phyloP scores from a whole-genome alignment of 2,888 invertebrate species.

The Chrysolina americana region DNA sequence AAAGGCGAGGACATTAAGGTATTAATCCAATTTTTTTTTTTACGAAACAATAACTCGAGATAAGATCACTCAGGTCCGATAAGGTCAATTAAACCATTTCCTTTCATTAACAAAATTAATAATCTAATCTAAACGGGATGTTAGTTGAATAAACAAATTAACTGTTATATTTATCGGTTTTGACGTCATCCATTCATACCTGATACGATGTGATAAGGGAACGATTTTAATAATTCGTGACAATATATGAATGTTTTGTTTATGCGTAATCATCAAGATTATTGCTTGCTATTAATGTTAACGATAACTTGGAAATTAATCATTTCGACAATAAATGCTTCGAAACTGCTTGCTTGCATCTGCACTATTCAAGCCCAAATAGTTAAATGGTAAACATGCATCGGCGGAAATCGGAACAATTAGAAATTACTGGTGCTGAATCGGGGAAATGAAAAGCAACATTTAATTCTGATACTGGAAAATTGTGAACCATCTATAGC shows the following conservation, averaged over 20 bases:
- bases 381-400: not conserved
- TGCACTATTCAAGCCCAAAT: not conserved
- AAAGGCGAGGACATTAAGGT: no score
- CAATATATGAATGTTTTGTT: slow-evolving; percentile 4
- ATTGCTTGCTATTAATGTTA: not conserved
- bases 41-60: not conserved
- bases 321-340: slow-evolving; percentile 8
- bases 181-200: slow-evolving; percentile 12
- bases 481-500: no score
- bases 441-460: no score
- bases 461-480: no score
- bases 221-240: slow-evolving; percentile 9
- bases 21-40: no score
- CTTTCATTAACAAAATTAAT: not conserved
- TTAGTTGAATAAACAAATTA: not conserved
- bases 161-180: slow-evolving; percentile 9
- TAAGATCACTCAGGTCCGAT: not conserved
- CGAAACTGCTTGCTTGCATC: slow-evolving; percentile 7
- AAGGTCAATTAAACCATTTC: not conserved
- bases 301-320: slow-evolving; percentile 9
- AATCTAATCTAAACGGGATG: slow-evolving; percentile 19
- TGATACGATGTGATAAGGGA: not conserved
- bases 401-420: not conserved
- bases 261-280: slow-evolving; percentile 2
- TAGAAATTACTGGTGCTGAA: no score